phyloP scores from a whole-genome alignment of 2,113 vertebrate species.

The Corythaeola cristata region DNA sequence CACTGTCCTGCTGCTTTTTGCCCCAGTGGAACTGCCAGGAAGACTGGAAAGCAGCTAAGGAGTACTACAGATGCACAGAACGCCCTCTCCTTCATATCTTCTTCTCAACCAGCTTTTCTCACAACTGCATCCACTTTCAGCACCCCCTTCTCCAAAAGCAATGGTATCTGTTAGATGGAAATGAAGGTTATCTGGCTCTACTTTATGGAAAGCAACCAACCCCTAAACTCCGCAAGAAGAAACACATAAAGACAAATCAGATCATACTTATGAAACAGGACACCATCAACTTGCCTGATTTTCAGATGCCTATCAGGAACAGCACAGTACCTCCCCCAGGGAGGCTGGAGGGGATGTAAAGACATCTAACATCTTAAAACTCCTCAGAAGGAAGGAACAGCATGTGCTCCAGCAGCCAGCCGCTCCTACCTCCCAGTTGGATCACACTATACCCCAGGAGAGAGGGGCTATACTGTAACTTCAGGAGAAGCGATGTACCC shows the following conservation, averaged over 20 bases:
- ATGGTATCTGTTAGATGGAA: not conserved
- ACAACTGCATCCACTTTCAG: not conserved
- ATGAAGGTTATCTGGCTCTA: not conserved
- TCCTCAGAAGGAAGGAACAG: not conserved
- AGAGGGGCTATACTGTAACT: not conserved
- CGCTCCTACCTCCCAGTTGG: not conserved
- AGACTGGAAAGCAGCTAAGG: not conserved
- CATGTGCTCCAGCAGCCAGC: not conserved
- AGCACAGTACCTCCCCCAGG: not conserved
- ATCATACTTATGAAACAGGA: not conserved
- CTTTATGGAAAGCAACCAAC: not conserved
- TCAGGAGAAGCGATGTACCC: accelerated
- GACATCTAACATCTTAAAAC: not conserved
- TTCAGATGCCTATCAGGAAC: not conserved
- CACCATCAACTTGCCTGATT: not conserved
- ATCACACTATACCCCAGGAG: not conserved
- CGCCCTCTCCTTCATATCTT: not conserved
- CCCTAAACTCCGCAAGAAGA: not conserved
- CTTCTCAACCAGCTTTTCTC: not conserved
- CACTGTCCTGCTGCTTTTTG: not conserved
- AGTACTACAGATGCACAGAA: not conserved
- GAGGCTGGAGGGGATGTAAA: not conserved
- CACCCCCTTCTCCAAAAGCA: not conserved
- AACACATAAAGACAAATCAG: not conserved
- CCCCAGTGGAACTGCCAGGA: not conserved